phyloP scores from a whole-genome alignment of 2,113 vertebrate species.

The Boleophthalmus pectinirostris region DNA sequence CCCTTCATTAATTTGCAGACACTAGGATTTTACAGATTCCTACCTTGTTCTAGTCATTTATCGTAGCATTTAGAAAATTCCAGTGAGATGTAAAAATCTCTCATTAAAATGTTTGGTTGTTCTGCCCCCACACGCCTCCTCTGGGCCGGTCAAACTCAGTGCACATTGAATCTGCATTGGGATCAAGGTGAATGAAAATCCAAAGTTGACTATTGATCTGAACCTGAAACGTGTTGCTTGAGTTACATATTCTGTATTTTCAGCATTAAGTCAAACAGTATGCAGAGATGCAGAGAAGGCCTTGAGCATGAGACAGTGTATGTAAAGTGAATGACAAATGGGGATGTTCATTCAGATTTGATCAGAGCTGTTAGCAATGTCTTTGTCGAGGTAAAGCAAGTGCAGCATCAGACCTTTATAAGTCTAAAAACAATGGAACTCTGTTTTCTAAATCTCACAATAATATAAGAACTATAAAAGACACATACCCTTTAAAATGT shows the following conservation, averaged over 20 bases:
- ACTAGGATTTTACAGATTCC: constrained; percentile 29
- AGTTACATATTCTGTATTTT: constrained; percentile 25
- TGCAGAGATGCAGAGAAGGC: not conserved
- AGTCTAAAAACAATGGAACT: not conserved
- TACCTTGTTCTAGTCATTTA: constrained; percentile 16
- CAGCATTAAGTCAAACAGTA: constrained; percentile 1
- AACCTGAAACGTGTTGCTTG: constrained; percentile 11
- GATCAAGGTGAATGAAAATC: constrained; percentile 44
- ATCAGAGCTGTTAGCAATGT: constrained; percentile 8
- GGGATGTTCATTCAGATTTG: constrained; percentile 14
- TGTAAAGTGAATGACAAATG: constrained; percentile 7
- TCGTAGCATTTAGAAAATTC: constrained; percentile 20
- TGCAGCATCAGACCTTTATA: constrained; percentile 44
- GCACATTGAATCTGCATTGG: constrained; percentile 15
- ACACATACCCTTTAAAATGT: not conserved
- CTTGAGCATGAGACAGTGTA: constrained; percentile 11
- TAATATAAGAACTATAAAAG: not conserved
- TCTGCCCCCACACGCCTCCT: constrained; percentile 13
- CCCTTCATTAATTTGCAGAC: constrained; percentile 11
- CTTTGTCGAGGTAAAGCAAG: constrained; percentile 3
- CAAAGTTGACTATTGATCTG: constrained; percentile 48
- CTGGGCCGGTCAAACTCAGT: constrained; percentile 14
- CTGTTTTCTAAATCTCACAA: not conserved
- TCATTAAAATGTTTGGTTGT: constrained; percentile 29
- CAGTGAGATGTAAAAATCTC: constrained; percentile 22